Evolutionary conservation across 2,888 invertebrate species (phyloP), one percentile per base, ranked within the genome.

Genomic region (Atethmia centrago): DNA sequence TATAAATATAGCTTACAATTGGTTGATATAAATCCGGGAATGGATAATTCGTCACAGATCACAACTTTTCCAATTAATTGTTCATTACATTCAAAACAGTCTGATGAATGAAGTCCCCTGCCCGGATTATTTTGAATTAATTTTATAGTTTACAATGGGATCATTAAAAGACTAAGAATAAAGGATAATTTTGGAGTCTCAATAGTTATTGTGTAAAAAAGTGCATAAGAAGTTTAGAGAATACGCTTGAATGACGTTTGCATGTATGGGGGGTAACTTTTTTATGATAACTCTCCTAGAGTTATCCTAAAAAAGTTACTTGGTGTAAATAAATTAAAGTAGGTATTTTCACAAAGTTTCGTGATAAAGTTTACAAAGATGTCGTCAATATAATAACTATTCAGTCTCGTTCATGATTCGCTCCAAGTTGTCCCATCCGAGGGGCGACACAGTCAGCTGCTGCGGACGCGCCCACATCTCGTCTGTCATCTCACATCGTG

Each of bases 381-480:
- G 40, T 58, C 42, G 7, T 42, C 4, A n/a, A 42, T 42, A 42
- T n/a, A 40, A 31, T 53, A 55, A 40, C 63, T 80, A 80, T 71
- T 74, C 59, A 74, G 77, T 66, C 71, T 81, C 72, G 31, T 73
- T 80, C 74, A 87, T 63, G 25, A 80, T 79, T 56, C 81, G 71
- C 53, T 87, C 80, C 56, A 87, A 77, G 69, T 87, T 87, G 53
- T 87, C 88, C 77, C 88, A 87, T 40, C 90, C 88, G 61, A 95
- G 92, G 14, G 92, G 91, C 21, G 93, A 90, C 40, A 94, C 91
- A 0, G 87, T 75, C 10, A 95, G 88, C 58, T 92, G 92, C 31
- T 90, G 92, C 25, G 95, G 93, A 3, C 85, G 89, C 25, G 95
- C 92, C 93, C 94, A 94, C 94, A 95, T 92, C 53, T 94, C 94